Evolutionary conservation across 2,888 invertebrate genomes (phyloP).

Genomic region (Metalampra italica): DNA sequence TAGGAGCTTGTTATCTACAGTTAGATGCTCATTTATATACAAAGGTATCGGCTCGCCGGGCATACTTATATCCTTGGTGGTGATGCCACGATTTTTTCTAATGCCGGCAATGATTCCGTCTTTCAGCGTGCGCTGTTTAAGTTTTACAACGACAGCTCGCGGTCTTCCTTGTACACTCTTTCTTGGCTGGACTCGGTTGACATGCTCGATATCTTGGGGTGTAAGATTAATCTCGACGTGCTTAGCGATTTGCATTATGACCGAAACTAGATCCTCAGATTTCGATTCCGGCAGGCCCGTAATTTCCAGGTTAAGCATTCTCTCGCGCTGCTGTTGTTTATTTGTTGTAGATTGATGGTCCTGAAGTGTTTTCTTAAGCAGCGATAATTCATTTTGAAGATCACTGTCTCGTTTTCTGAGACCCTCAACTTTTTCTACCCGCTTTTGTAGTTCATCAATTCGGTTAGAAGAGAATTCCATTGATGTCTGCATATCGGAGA

Average conservation of each 20-base stretch:
- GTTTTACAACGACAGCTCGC: constrained; percentile 4
- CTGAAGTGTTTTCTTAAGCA: neutral
- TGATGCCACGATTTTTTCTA: constrained; percentile 4
- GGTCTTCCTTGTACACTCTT: constrained; percentile 5
- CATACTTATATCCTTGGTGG: constrained; percentile 5
- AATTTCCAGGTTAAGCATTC: constrained; percentile 2
- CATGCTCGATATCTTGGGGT: constrained; percentile 4
- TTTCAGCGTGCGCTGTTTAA: constrained; percentile 1
- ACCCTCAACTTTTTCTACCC: neutral
- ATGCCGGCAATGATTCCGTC: constrained; percentile 8
- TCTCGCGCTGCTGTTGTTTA: constrained; percentile 1
- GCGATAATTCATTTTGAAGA: neutral
- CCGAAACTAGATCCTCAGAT: neutral
- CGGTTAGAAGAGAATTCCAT: neutral
- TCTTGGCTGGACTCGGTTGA: constrained; percentile 5
- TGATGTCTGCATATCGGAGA: too few relatives aligned
- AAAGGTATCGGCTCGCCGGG: constrained; percentile 2
- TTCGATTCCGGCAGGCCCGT: constrained; percentile 3
- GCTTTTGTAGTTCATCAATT: neutral
- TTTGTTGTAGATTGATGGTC: neutral
- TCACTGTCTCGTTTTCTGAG: neutral
- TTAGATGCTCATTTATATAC: constrained; percentile 14
- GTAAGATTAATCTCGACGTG: neutral
- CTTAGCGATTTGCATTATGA: neutral
- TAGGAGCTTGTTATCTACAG: constrained; percentile 10